Base-by-base conservation (phyloP, 2,113 vertebrate genomes). In the Lepisosteus osseus region DNA sequence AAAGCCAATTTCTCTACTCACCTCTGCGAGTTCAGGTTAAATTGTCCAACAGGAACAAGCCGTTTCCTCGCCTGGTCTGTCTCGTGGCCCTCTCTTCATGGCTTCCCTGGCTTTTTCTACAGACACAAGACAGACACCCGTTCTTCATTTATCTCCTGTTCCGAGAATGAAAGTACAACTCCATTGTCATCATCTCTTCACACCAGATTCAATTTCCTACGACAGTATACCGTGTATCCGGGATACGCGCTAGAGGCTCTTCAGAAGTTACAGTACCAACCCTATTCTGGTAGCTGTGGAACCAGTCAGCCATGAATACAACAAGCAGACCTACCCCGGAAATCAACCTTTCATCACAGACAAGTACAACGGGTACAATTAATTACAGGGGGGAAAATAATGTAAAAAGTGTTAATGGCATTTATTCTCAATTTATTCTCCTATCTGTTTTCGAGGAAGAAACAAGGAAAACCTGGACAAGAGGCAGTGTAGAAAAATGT, bases 1-100 rank as follows among this genome's bases (percentile, higher is more conserved):
- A 29, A 56, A 64, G 76, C 69, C 67, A 77, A 78, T 74, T 69
- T 76, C 68, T 74, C 65, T 70, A 84, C 85, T 88, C 80, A 90
- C 91, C 85, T 80, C 72, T 76, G 77, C 82, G 79, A 76, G 29
- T 81, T 72, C 83, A 67, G 69, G 75, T 70, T 76, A 80, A 84
- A 84, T 72, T 82, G 66, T 67, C 76, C 67, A 44, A 76, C 66
- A 72, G 69, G 73, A 77, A 77, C 74, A 77, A 69, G 77, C 88
- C 89, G 88, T 79, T 84, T 87, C 82, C 76, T 79, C 65, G 70
- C 76, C 76, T 81, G 80, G 69, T 79, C 75, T 74, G 75, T 64
- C 65, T 70, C 61, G 74, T 68, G 69, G 80, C 75, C 55, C 42
- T 43, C n/a, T 72, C 64, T 74, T 77, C 69, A 67, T 69, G 14